Evolutionary conservation across 2,888 invertebrate genomes (phyloP), one percentile per base, ranked within the genome.

Genomic region (Hecatera dysodea): DNA sequence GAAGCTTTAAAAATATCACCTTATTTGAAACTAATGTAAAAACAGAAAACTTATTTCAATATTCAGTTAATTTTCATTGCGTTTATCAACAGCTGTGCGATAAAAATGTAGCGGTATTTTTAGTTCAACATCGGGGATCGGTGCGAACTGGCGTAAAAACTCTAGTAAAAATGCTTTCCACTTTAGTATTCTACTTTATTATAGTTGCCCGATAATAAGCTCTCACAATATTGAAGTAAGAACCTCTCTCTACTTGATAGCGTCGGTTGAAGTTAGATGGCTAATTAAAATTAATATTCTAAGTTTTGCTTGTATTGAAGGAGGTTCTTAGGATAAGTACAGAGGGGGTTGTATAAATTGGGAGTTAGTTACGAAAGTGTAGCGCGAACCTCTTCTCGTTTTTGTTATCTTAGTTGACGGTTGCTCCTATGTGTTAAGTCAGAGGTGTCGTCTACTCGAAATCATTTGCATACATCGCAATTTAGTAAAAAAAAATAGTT

Each of bases 141-240:
- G 12, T 33, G 48, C 27, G 22, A 59, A 63, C 42, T 24, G 9
- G 52, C 15, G n/a, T n/a, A n/a, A n/a, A 42, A 57, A 65, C 19
- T 42, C 27, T 36, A 48, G 72, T 66, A 76, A 76, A 71, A 78
- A 76, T 46, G 46, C 33, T 65, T 33, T n/a, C 33, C 56, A 57
- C 42, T 72, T 65, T 42, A 52, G n/a, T 73, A 56, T 46, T 22
- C 11, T 46, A 57, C 42, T 76, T 76, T 52, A 65, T 27, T 57
- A 61, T 50, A 61, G 33, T 52, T 46, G 17, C 46, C 15, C 42
- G 61, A 61, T 66, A 76, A 57, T 75, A 73, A 61, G 79, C 56
- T 60, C 65, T 60, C 46, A 72, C 55, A 78, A 78, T 65, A 65
- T 78, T 71, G 62, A 59, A 78, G 42, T 27, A 52, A 33, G 36